phyloP scores from a whole-genome alignment of 2,797 vertebrate species.

The Perodicticus potto region DNA sequence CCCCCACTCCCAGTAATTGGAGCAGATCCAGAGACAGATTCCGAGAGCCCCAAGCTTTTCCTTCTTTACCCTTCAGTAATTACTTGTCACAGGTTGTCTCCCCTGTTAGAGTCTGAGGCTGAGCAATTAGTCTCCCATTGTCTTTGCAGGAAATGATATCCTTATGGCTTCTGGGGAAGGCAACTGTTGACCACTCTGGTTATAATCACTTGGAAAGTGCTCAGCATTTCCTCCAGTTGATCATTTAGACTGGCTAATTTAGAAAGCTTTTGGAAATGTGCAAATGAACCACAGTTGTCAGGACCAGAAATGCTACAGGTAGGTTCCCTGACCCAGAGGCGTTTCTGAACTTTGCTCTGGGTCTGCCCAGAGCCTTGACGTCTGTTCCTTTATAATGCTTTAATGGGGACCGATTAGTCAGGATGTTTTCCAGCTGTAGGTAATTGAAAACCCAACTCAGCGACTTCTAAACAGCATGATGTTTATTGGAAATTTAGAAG shows the following conservation, averaged over 20 bases:
- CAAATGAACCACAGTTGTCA: background rate
- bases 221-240: slow-evolving; percentile 62
- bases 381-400: background rate
- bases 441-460: background rate
- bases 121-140: slow-evolving; percentile 79
- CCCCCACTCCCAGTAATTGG: slow-evolving; percentile 23
- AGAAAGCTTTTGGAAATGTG: slow-evolving; percentile 60
- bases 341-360: background rate
- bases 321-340: background rate
- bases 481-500: background rate
- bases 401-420: background rate
- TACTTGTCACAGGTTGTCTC: slow-evolving; percentile 68
- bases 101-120: slow-evolving; percentile 36
- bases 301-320: slow-evolving; percentile 2
- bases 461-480: background rate
- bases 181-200: slow-evolving; percentile 58
- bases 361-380: background rate
- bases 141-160: slow-evolving; percentile 79
- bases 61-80: slow-evolving; percentile 75
- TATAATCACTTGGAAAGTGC: slow-evolving; percentile 68
- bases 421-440: slow-evolving; percentile 27
- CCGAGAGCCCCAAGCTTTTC: slow-evolving; percentile 57
- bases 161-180: slow-evolving; percentile 70
- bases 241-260: slow-evolving; percentile 56
- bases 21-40: slow-evolving; percentile 57